Percentiles rank a stretch among this genome's conserved stretches.
phyloP scores from a whole-genome alignment of 2,888 invertebrate genomes.

The Folsomia candida region DNA sequence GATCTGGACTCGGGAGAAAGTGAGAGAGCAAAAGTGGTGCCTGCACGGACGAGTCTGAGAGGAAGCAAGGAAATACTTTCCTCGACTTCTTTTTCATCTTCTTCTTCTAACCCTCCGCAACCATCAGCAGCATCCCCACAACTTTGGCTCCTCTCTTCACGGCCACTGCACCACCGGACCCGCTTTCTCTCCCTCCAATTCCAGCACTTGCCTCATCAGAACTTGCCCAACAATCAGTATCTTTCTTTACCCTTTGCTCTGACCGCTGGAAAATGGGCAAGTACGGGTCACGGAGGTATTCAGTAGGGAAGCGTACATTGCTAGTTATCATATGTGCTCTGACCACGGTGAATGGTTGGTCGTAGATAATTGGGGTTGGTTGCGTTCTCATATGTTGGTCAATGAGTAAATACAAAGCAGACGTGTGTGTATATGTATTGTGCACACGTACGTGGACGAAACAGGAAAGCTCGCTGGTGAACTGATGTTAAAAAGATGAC shows the following conservation, averaged over 20 bases:
- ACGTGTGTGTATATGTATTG: neutral
- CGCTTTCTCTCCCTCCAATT: no score
- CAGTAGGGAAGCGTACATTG: no score
- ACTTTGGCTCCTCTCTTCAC: neutral
- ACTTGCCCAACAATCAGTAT: no score
- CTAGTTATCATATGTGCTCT: no score
- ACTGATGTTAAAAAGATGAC: neutral
- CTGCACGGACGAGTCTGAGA: neutral
- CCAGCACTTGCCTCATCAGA: no score
- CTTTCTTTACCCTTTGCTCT: no score
- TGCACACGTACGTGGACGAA: neutral
- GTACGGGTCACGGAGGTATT: no score
- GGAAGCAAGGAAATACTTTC: slow-evolving; percentile 12
- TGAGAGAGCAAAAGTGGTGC: slow-evolving; percentile 3
- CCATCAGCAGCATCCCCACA: neutral
- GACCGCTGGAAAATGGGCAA: no score
- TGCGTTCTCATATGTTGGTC: no score
- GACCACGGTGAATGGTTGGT: no score
- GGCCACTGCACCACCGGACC: neutral
- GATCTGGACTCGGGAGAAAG: neutral
- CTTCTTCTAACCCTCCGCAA: neutral
- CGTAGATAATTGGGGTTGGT: no score
- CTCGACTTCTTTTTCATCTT: neutral
- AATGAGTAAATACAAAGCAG: neutral
- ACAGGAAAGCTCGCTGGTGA: neutral